These are phyloP conservation scores for Gryllus bimaculatus DNA, from an alignment of 1,140 invertebrate species.

Conservation along the genomic window DNA sequence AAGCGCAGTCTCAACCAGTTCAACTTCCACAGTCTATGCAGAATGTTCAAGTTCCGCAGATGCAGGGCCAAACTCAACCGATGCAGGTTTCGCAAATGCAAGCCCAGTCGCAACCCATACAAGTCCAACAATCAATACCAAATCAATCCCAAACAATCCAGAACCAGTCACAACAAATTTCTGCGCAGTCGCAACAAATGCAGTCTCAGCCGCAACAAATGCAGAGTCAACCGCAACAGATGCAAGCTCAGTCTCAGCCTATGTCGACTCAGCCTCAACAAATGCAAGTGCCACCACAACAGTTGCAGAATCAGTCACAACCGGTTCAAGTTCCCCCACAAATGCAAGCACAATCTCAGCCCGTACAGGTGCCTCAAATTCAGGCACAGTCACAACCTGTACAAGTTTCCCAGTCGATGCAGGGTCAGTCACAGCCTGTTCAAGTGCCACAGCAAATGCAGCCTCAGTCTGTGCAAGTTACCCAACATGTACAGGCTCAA, in stretches of 20 bases:
- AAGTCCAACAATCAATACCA: conserved; percentile 7
- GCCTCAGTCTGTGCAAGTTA: not conserved
- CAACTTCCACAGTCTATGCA: conserved; percentile 16
- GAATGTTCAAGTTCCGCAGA: not conserved
- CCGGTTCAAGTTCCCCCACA: not conserved
- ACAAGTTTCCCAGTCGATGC: conserved; percentile 22
- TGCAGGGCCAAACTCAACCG: conserved; percentile 14
- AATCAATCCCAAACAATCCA: conserved; percentile 7
- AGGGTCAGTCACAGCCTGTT: conserved; percentile 17
- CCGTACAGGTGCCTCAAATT: conserved; percentile 13
- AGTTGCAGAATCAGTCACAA: conserved; percentile 19
- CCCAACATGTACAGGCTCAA: not conserved
- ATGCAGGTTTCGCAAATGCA: conserved; percentile 13
- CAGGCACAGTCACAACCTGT: conserved; percentile 18
- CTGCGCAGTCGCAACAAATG: conserved; percentile 21
- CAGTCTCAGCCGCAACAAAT: conserved; percentile 22
- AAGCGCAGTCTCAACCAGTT: conserved; percentile 15
- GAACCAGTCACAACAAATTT: conserved; percentile 16
- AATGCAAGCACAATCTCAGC: conserved; percentile 15
- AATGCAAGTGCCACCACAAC: conserved; percentile 24
- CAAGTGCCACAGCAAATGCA: conserved; percentile 1
- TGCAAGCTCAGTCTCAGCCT: conserved; percentile 34
- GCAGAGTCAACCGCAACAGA: conserved; percentile 29
- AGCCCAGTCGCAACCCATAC: conserved; percentile 1
- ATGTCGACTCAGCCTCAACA: conserved; percentile 34